Evolutionary conservation across 2,888 invertebrate species (phyloP).

Genomic region (Eristalis intricaria): DNA sequence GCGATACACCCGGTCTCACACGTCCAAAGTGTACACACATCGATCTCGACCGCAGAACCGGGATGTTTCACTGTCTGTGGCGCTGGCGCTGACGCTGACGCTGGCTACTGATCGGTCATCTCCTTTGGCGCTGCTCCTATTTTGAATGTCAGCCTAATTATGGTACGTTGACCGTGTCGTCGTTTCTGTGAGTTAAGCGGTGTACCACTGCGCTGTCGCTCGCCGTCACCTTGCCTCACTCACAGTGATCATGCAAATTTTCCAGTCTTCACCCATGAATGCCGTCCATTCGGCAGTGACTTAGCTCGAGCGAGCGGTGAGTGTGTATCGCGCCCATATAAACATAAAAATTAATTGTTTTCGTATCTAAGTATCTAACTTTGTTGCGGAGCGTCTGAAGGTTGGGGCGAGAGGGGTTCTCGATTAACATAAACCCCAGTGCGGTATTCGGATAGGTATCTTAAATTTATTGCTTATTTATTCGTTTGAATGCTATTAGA

Average conservation of each 20-base stretch:
- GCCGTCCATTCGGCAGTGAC: background rate
- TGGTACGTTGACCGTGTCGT: slow-evolving; percentile 45
- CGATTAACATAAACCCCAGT: slow-evolving; percentile 51
- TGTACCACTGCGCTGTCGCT: background rate
- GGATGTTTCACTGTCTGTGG: slow-evolving; percentile 14
- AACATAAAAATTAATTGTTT: slow-evolving; percentile 40
- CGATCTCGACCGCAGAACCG: slow-evolving; percentile 35
- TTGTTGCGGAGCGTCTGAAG: background rate
- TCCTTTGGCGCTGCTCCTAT: slow-evolving; percentile 18
- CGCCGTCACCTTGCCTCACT: background rate
- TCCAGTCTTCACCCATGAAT: background rate
- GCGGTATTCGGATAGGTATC: slow-evolving; percentile 35
- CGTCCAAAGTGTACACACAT: slow-evolving; percentile 27
- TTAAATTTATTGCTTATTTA: slow-evolving; percentile 44
- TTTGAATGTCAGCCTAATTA: slow-evolving; percentile 52
- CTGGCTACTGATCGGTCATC: background rate
- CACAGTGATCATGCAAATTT: slow-evolving; percentile 45
- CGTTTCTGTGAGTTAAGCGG: background rate
- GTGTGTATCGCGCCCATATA: slow-evolving; percentile 30
- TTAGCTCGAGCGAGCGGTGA: background rate
- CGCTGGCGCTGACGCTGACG: background rate
- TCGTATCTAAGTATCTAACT: background rate
- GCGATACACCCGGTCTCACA: slow-evolving; percentile 19
- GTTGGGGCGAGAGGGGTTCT: background rate
- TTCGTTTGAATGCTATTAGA: slow-evolving; percentile 32